Evolutionary conservation across 2,113 vertebrate species (phyloP).

Genomic region (Sinocyclocheilus anshuiensis): DNA sequence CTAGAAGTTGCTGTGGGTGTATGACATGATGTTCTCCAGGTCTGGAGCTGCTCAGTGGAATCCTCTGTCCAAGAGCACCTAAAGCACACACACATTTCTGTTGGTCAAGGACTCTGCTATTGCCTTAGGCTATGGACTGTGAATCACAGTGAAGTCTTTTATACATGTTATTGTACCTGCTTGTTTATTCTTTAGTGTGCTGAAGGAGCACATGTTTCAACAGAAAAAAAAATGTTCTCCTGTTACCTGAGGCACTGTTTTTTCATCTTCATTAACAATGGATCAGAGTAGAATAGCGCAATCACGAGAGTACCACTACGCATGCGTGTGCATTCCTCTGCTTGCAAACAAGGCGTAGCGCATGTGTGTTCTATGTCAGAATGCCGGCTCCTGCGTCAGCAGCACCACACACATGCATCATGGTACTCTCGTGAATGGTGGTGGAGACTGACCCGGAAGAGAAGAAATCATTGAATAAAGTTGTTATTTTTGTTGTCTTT

Average conservation of each 20-base stretch:
- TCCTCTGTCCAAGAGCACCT: slow-evolving; percentile 67
- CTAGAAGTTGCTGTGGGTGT: slow-evolving; percentile 79
- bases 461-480: too few species aligned
- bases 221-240: not conserved
- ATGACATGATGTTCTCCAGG: slow-evolving; percentile 77
- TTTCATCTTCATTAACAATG: slow-evolving; percentile 12
- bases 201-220: slow-evolving; percentile 18
- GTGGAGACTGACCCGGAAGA: too few species aligned
- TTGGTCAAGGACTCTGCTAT: not conserved
- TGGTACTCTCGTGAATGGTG: too few species aligned
- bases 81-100: slow-evolving; percentile 38
- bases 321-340: too few species aligned
- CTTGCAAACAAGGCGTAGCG: too few species aligned
- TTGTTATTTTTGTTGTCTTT: too few species aligned
- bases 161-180: slow-evolving; percentile 17
- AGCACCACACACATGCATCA: too few species aligned
- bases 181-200: not conserved
- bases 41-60: slow-evolving; percentile 68
- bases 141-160: not conserved
- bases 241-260: slow-evolving; percentile 6
- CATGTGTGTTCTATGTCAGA: too few species aligned
- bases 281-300: not conserved
- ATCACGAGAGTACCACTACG: not conserved
- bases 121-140: not conserved
- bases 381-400: too few species aligned